These are phyloP conservation scores for Microcebus jonahi DNA, from an alignment of 2,113 vertebrate species.

Conservation along the genomic window DNA sequence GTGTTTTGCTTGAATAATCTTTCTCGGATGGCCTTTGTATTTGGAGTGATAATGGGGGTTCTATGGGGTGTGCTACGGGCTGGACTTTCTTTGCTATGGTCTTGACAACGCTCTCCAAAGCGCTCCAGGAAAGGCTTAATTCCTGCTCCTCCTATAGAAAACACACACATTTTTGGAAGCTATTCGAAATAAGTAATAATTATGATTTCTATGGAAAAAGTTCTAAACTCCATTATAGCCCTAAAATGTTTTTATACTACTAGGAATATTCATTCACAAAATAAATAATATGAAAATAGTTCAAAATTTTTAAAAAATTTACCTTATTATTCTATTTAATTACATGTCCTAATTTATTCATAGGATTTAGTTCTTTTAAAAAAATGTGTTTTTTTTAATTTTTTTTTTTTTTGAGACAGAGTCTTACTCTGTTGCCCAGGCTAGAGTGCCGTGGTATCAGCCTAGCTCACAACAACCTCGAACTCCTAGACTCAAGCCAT, in stretches of 20 bases:
- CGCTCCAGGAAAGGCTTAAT: slow-evolving; percentile 96
- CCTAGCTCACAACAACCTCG: too few relatives aligned
- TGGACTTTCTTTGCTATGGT: slow-evolving; percentile 84
- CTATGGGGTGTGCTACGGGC: slow-evolving; percentile 75
- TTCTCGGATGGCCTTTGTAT: slow-evolving; percentile 91
- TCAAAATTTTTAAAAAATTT: background rate
- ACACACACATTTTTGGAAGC: slow-evolving; percentile 33
- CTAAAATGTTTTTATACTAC: slow-evolving; percentile 28
- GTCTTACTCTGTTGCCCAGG: too few relatives aligned
- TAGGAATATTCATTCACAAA: slow-evolving; percentile 39
- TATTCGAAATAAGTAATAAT: slow-evolving; percentile 10
- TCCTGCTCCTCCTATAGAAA: slow-evolving; percentile 84
- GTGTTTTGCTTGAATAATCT: slow-evolving; percentile 88
- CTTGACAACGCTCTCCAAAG: slow-evolving; percentile 93
- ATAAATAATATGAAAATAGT: slow-evolving; percentile 30
- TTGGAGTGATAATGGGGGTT: slow-evolving; percentile 87
- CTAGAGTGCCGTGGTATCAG: too few relatives aligned
- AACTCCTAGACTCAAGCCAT: too few relatives aligned
- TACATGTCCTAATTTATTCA: background rate
- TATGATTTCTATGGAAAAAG: background rate
- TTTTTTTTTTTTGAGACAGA: background rate
- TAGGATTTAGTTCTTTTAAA: background rate
- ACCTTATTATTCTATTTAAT: background rate
- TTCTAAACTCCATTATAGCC: background rate
- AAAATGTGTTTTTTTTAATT: background rate